These are phyloP conservation scores for Micropoecilia bifurca DNA, from an alignment of 2,797 vertebrate species.

Conservation along the genomic window DNA sequence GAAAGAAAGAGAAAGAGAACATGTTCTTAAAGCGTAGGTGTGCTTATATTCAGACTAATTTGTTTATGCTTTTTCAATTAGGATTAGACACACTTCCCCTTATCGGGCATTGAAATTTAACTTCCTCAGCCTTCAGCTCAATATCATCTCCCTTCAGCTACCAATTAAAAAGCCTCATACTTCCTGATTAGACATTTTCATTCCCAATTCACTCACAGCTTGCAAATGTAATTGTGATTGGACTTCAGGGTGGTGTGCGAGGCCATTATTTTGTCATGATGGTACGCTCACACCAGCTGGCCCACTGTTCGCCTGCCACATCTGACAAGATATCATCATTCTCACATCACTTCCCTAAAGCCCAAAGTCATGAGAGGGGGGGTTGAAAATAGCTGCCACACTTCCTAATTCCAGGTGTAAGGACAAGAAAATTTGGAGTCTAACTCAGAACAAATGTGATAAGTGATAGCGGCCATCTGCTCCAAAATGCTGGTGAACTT, in stretches of 20 bases:
- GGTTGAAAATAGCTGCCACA: constrained; percentile 90
- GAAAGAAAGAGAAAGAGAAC: constrained; percentile 42
- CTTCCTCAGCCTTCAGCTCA: constrained; percentile 52
- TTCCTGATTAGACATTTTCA: constrained; percentile 79
- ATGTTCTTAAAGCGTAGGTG: constrained; percentile 59
- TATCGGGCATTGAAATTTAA: constrained; percentile 45
- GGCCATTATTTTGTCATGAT: constrained; percentile 83
- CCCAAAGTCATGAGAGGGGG: constrained; percentile 83
- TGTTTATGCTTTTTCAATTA: constrained; percentile 64
- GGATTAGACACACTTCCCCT: constrained; percentile 46
- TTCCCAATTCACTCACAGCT: constrained; percentile 81
- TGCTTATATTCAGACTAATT: constrained; percentile 63
- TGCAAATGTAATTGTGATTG: constrained; percentile 85
- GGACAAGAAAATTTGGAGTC: constrained; percentile 84
- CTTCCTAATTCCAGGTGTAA: constrained; percentile 92
- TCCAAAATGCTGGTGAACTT: constrained; percentile 80
- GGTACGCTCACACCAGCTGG: constrained; percentile 81
- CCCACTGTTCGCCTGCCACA: constrained; percentile 75
- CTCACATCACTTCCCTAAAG: constrained; percentile 78
- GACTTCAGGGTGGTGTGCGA: constrained; percentile 78
- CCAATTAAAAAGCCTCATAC: constrained; percentile 75
- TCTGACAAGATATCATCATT: constrained; percentile 82
- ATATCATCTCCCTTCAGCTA: constrained; percentile 69
- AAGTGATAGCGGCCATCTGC: constrained; percentile 98
- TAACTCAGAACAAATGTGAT: constrained; percentile 90